These are phyloP conservation scores for Odontesthes bonariensis DNA, from an alignment of 2,113 vertebrate species.

Conservation along the genomic window DNA sequence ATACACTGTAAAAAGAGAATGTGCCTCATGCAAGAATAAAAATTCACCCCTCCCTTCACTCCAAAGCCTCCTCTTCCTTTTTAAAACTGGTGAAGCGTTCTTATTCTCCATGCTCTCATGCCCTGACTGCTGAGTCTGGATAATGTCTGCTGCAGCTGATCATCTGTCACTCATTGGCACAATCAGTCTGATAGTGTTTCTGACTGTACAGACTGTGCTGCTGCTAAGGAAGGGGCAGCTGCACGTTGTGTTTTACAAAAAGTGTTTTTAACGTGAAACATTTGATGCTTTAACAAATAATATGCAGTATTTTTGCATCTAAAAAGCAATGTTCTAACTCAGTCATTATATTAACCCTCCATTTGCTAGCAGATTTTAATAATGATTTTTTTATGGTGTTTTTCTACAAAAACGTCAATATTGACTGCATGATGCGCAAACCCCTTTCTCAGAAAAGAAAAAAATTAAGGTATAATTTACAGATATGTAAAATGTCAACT, in stretches of 20 bases:
- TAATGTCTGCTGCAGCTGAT: conserved; percentile 79
- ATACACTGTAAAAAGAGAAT: conserved; percentile 65
- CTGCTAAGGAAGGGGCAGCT: conserved; percentile 9
- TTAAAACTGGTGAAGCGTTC: conserved; percentile 59
- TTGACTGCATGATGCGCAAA: too few species aligned
- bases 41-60: conserved; percentile 38
- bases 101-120: conserved; percentile 59
- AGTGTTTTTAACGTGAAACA: neutral
- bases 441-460: too few species aligned
- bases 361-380: too few species aligned
- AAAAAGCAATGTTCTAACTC: too few species aligned
- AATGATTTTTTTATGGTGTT: too few species aligned
- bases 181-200: conserved; percentile 76
- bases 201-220: conserved; percentile 43
- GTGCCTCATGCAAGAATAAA: conserved; percentile 59
- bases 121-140: conserved; percentile 70
- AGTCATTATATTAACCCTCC: too few species aligned
- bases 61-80: conserved; percentile 61
- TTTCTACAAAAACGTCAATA: too few species aligned
- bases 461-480: too few species aligned
- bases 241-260: conserved; percentile 15
- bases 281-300: too few species aligned
- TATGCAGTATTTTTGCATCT: too few species aligned
- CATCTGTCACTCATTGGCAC: conserved; percentile 76
- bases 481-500: too few species aligned